These are phyloP conservation scores for Eunapius fragilis DNA, from an alignment of 37 sponge, comb jelly and placozoan genomes.

Conservation along the genomic window DNA sequence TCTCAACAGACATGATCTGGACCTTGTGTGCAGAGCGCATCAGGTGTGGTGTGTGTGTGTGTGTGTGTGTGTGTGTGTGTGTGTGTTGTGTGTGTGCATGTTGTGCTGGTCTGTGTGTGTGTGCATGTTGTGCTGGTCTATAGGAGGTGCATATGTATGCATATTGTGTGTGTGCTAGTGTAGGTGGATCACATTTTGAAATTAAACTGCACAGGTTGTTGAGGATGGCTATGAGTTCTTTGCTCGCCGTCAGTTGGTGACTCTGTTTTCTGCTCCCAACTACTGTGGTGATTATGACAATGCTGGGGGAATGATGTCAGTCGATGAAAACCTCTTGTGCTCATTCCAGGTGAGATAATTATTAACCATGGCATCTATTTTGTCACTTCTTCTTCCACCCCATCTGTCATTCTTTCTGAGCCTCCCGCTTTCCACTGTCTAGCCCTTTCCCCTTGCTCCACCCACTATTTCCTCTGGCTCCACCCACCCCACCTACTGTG, in stretches of 20 bases:
- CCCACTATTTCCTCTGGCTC: background rate
- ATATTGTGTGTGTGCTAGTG: background rate
- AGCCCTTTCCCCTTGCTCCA: background rate
- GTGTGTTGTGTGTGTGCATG: background rate
- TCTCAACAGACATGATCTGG: constrained; percentile 93
- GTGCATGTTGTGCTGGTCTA: too few species aligned
- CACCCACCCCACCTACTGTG: too few species aligned
- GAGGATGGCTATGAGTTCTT: constrained; percentile 99
- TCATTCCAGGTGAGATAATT: constrained; percentile 78
- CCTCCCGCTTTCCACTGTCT: background rate
- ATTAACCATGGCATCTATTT: background rate
- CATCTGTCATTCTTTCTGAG: background rate
- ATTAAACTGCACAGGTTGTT: constrained; percentile 82
- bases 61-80: background rate
- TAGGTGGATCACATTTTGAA: too few species aligned
- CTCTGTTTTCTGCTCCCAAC: constrained; percentile 98
- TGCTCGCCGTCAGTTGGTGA: constrained; percentile 98
- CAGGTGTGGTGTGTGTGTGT: constrained; percentile 71
- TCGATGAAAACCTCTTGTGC: constrained; percentile 96
- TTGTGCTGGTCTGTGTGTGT: too few species aligned
- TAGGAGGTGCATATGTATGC: background rate
- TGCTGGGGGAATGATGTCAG: constrained; percentile 99
- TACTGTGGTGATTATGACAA: constrained; percentile 99
- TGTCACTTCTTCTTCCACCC: too few species aligned
- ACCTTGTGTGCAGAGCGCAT: constrained; percentile 97